Evolutionary conservation across 2,113 vertebrate genomes (phyloP).

Genomic region (Takifugu flavidus): DNA sequence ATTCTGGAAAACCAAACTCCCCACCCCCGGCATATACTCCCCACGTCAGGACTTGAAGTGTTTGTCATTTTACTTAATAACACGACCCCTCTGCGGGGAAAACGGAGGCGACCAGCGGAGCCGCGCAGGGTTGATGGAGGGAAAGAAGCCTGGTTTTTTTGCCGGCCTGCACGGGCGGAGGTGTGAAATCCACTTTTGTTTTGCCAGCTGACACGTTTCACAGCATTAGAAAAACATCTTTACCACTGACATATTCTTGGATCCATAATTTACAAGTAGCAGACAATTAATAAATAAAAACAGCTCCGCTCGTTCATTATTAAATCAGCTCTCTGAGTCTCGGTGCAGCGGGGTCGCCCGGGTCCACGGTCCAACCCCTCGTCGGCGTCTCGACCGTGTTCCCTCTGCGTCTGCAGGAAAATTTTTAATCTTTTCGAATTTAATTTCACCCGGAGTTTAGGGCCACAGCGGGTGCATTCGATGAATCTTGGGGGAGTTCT

Average conservation of each 20-base stretch:
- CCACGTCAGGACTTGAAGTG: constrained; percentile 50
- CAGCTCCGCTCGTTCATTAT: constrained; percentile 36
- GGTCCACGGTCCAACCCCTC: constrained; percentile 29
- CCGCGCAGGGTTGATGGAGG: neutral
- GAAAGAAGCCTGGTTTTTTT: constrained; percentile 38
- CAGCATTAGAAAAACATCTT: neutral
- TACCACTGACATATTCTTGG: constrained; percentile 18
- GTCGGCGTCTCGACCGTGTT: constrained; percentile 28
- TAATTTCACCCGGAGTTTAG: constrained; percentile 56
- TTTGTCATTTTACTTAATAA: constrained; percentile 62
- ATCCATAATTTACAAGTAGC: constrained; percentile 34
- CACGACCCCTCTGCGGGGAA: constrained; percentile 46
- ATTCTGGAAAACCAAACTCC: constrained; percentile 30
- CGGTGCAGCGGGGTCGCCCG: constrained; percentile 12
- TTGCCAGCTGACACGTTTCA: neutral
- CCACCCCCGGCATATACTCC: constrained; percentile 35
- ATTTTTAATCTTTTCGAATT: constrained; percentile 45
- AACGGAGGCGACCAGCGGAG: constrained; percentile 35
- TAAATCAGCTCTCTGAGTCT: constrained; percentile 20
- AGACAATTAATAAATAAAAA: constrained; percentile 38
- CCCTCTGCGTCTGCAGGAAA: constrained; percentile 34
- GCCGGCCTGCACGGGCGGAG: constrained; percentile 3
- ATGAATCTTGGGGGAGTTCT: constrained; percentile 54
- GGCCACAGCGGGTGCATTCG: constrained; percentile 33
- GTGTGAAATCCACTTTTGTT: constrained; percentile 1